Conservation (phyloP, 2,113 vertebrate species). For the Zapornia atra region DNA sequence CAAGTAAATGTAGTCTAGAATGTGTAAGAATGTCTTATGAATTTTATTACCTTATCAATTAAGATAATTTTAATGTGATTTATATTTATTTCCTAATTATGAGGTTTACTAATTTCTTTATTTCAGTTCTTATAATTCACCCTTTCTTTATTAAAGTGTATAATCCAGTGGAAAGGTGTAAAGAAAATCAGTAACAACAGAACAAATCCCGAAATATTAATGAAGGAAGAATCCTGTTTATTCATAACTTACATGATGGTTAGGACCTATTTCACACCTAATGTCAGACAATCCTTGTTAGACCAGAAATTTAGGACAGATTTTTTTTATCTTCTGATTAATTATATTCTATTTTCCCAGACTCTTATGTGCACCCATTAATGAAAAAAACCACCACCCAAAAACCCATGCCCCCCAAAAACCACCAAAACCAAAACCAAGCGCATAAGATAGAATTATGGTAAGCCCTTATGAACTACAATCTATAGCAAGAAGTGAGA, state of each 20-base stretch:
- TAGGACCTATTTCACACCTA: neutral
- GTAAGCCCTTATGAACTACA: neutral
- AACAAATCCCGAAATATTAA: neutral
- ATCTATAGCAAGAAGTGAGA: neutral
- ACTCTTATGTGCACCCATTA: neutral
- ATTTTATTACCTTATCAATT: neutral
- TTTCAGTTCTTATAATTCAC: neutral
- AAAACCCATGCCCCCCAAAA: neutral
- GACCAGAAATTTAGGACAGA: neutral
- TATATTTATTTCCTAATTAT: neutral
- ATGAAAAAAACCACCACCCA: neutral
- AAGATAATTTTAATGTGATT: neutral
- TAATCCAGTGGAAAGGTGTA: neutral
- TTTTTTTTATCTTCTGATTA: neutral
- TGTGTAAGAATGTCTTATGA: neutral
- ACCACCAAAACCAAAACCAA: neutral
- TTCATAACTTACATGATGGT: neutral
- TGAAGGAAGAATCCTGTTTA: neutral
- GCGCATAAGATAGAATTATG: neutral
- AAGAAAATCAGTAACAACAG: neutral
- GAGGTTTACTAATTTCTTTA: neutral
- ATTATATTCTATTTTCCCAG: neutral
- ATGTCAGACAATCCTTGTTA: neutral
- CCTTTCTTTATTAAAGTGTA: neutral
- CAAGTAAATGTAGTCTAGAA: neutral